Percentiles rank a stretch among this genome's conserved stretches.
phyloP scores from a whole-genome alignment of 2,797 vertebrate species.

The Eupleurogrammus muticus region DNA sequence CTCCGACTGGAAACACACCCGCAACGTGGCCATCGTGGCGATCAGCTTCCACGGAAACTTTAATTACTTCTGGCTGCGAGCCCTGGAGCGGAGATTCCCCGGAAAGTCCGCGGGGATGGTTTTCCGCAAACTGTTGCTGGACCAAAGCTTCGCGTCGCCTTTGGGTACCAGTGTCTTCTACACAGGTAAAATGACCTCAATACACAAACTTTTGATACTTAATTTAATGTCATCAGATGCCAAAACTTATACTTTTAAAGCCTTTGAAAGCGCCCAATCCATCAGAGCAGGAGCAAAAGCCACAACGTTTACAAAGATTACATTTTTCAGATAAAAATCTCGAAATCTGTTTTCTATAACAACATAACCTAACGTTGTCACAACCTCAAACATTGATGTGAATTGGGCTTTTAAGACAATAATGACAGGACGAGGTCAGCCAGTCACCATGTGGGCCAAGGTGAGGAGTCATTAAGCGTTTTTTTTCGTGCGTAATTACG shows the following conservation, averaged over 20 bases:
- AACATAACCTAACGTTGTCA: background rate
- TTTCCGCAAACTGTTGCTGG: constrained; percentile 89
- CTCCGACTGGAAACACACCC: constrained; percentile 86
- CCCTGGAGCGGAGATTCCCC: constrained; percentile 89
- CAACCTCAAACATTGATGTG: background rate
- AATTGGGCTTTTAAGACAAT: background rate
- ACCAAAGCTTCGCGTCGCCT: constrained; percentile 90
- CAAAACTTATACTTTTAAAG: background rate
- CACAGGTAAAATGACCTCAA: constrained; percentile 77
- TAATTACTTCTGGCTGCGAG: constrained; percentile 90
- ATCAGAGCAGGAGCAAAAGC: background rate
- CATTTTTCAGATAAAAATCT: too few species aligned
- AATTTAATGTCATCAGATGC: background rate
- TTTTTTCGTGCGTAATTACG: constrained; percentile 30
- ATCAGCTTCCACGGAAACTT: constrained; percentile 92
- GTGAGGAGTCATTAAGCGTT: background rate
- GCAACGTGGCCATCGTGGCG: constrained; percentile 87
- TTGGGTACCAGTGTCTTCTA: constrained; percentile 91
- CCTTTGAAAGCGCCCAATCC: background rate
- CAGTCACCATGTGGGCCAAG: constrained; percentile 9
- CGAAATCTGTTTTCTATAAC: background rate
- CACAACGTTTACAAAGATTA: background rate
- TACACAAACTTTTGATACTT: background rate
- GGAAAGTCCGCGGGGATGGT: constrained; percentile 86
- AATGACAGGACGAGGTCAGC: background rate